Evolutionary conservation across 2,797 vertebrate species (phyloP).

Genomic region (Danio aesculapii): DNA sequence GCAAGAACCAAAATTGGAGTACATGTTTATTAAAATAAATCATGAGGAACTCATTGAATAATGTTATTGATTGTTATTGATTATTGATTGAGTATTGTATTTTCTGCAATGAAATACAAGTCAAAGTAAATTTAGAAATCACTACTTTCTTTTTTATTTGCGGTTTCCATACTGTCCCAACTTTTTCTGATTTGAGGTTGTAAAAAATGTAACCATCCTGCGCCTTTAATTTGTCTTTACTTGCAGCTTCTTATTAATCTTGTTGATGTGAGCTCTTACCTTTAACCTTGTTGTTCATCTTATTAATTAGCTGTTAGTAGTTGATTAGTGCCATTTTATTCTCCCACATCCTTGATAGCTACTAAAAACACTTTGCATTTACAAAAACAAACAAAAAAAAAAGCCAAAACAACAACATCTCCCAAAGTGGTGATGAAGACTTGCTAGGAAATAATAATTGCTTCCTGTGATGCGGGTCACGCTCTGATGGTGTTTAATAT

Average conservation of each 20-base stretch:
- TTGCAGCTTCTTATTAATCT: not conserved
- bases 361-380: not conserved
- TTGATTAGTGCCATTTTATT: not conserved
- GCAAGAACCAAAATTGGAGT: no score
- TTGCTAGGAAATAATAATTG: constrained; percentile 12
- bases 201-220: no score
- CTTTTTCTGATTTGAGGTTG: no score
- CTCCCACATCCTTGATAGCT: not conserved
- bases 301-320: not conserved
- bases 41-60: no score
- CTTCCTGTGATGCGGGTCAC: constrained; percentile 18
- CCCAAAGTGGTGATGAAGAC: not conserved
- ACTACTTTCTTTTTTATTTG: no score
- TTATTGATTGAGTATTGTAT: no score
- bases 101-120: no score
- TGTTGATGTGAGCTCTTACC: not conserved
- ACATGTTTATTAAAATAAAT: no score
- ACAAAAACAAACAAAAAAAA: no score
- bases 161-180: no score
- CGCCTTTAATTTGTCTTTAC: not conserved
- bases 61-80: no score
- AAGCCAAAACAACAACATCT: not conserved
- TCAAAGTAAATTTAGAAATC: no score
- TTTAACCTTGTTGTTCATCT: not conserved
- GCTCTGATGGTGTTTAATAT: constrained; percentile 37